Conservation (phyloP, 2,113 vertebrate species). For the Forbesichthys papilliferus region DNA sequence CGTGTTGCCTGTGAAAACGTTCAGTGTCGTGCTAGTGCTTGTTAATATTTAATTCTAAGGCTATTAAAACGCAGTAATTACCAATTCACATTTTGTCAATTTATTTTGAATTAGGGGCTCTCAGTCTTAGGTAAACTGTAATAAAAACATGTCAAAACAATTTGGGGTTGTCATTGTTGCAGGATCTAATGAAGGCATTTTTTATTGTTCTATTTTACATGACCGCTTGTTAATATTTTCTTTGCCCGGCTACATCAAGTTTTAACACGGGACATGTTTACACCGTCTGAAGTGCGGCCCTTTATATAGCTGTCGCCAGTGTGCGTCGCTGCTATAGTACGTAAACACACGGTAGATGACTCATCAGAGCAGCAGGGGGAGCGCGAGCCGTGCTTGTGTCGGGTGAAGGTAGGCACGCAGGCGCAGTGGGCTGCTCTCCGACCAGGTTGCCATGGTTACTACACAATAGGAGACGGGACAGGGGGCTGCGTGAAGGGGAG, state of each 20-base stretch:
- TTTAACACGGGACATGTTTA: not conserved
- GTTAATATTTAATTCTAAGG: slow-evolving; percentile 26
- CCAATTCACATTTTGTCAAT: too few species aligned
- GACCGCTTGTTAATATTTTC: too few species aligned
- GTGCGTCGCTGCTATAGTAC: not conserved
- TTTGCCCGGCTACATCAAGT: not conserved
- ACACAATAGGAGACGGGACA: slow-evolving; percentile 84
- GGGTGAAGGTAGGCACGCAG: slow-evolving; percentile 59
- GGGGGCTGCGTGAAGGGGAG: slow-evolving; percentile 74
- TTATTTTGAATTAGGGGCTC: too few species aligned
- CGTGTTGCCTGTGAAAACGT: slow-evolving; percentile 27
- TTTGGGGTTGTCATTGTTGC: too few species aligned
- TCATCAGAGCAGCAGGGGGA: slow-evolving; percentile 62
- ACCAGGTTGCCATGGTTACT: slow-evolving; percentile 76
- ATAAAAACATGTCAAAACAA: too few species aligned
- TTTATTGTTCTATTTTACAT: too few species aligned
- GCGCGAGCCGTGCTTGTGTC: slow-evolving; percentile 47
- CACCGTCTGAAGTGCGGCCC: not conserved
- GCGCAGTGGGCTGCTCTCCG: slow-evolving; percentile 63
- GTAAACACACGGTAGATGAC: not conserved
- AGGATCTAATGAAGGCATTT: too few species aligned
- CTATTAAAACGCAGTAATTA: slow-evolving; percentile 55
- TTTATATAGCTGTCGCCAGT: not conserved
- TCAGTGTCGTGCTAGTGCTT: slow-evolving; percentile 30
- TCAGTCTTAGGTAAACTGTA: too few species aligned